A percentile compares a stretch with the other conserved stretches of the same genome.
phyloP scores from a whole-genome alignment of 1,140 invertebrate species.

The Zophobas morio region DNA sequence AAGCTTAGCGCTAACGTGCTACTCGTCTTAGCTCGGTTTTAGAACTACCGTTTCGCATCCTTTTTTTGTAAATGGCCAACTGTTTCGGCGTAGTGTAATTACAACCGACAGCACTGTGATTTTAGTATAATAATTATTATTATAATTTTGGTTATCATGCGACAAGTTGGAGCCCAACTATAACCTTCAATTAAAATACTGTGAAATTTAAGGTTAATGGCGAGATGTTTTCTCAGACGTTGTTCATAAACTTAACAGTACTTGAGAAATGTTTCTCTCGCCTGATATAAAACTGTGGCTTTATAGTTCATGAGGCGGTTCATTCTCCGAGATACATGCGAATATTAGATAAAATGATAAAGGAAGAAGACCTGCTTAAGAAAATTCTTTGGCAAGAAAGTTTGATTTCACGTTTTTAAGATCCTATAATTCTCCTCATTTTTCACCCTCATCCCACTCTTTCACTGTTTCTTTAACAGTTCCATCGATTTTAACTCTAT shows the following conservation, averaged over 20 bases:
- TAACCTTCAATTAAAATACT: conserved; percentile 8
- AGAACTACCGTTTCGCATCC: background rate
- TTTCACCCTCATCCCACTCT: background rate
- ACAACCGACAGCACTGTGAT: background rate
- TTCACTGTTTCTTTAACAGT: background rate
- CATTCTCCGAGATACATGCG: background rate
- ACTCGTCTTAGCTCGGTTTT: background rate
- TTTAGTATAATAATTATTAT: conserved; percentile 15
- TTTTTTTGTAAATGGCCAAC: conserved; percentile 8
- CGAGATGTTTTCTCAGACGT: background rate
- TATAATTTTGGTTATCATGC: conserved; percentile 1
- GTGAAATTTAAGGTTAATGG: conserved; percentile 6
- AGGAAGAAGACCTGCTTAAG: background rate
- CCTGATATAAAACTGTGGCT: background rate
- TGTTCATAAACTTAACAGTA: conserved; percentile 2
- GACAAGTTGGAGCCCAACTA: conserved; percentile 3
- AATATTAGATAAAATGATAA: background rate
- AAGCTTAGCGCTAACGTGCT: background rate
- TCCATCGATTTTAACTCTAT: background rate
- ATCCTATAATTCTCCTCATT: background rate
- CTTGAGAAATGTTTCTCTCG: background rate
- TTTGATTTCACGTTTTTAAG: background rate
- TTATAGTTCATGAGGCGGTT: background rate
- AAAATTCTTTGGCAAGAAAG: background rate
- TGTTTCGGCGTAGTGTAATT: conserved; percentile 8